These are phyloP conservation scores for Cydia fagiglandana DNA, from an alignment of 1,140 invertebrate genomes.

Conservation along the genomic window DNA sequence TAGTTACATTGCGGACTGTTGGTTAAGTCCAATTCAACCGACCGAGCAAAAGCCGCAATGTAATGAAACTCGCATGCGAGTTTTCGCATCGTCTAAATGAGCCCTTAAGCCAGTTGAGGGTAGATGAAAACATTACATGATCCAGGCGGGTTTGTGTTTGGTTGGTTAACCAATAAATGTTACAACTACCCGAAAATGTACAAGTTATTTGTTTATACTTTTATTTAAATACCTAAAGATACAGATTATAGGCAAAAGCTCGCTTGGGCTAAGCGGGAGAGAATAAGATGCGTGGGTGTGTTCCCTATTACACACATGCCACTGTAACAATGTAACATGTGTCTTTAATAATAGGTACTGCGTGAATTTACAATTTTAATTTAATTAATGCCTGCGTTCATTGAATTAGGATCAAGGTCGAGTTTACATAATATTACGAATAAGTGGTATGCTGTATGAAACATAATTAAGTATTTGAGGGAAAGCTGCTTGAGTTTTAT, in stretches of 20 bases:
- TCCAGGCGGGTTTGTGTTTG: too few species aligned
- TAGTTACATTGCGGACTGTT: too few species aligned
- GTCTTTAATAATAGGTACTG: not conserved
- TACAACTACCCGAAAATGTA: too few species aligned
- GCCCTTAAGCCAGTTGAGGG: too few species aligned
- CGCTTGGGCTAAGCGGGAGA: not conserved
- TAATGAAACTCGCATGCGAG: too few species aligned
- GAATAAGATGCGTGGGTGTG: not conserved
- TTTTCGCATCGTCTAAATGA: too few species aligned
- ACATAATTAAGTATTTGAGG: not conserved
- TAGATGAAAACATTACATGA: too few species aligned
- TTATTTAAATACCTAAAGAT: too few species aligned
- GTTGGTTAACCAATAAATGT: too few species aligned
- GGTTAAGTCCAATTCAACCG: too few species aligned
- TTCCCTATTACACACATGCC: not conserved
- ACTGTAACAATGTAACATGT: not conserved
- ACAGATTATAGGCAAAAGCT: conserved; percentile 4
- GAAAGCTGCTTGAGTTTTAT: not conserved
- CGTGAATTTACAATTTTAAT: not conserved
- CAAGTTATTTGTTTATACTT: too few species aligned
- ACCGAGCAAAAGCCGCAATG: too few species aligned
- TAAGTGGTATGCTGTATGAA: not conserved
- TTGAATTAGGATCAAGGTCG: not conserved
- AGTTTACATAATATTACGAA: not conserved
- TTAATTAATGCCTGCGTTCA: conserved; percentile 3